phyloP scores from a whole-genome alignment of 1,140 invertebrate genomes.

The honey bee (Apis mellifera) region Amel_HAv3.1 CM009938.2:12517001-12517500 shows the following conservation, averaged over 20 bases:
- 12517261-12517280: too few relatives aligned
- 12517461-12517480: constrained; percentile 42
- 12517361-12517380: not conserved
- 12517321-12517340: not conserved
- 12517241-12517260: too few relatives aligned
- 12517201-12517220: too few relatives aligned
- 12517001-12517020: constrained; percentile 73
- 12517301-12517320: too few relatives aligned
- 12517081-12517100: constrained; percentile 71
- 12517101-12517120: constrained; percentile 71
- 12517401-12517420: constrained; percentile 74
- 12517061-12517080: constrained; percentile 69
- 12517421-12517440: constrained; percentile 74
- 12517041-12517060: constrained; percentile 73
- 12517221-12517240: too few relatives aligned
- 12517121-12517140: constrained; percentile 72
- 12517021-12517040: constrained; percentile 68
- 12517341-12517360: not conserved
- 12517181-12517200: not conserved
- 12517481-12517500: constrained; percentile 55
- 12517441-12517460: constrained; percentile 67
- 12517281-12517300: too few relatives aligned
- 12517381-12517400: constrained; percentile 73
- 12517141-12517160: constrained; percentile 64
- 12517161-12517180: not conserved